phyloP scores from a whole-genome alignment of 2,888 invertebrate species.

The Scaeva pyrastri region DNA sequence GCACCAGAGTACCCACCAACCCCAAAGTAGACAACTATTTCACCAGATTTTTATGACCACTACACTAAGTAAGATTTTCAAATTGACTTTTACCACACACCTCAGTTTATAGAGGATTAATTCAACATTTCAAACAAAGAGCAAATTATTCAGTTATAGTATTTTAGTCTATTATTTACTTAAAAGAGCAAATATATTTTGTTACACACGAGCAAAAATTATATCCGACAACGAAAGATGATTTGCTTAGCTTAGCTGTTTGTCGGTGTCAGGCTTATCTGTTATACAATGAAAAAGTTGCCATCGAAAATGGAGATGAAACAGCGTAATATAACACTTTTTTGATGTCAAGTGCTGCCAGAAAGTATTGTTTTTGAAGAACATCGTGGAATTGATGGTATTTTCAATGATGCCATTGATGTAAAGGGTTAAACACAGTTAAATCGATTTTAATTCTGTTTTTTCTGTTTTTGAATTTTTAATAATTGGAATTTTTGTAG shows the following conservation, averaged over 20 bases:
- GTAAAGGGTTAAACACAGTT: too few relatives aligned
- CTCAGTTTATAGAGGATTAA: conserved; percentile 31
- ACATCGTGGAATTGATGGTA: background rate
- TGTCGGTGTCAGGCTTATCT: background rate
- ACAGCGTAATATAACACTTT: conserved; percentile 33
- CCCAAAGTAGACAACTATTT: background rate
- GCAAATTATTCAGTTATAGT: background rate
- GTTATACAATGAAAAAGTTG: conserved; percentile 1
- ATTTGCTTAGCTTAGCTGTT: background rate
- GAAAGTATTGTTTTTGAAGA: background rate
- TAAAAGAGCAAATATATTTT: background rate
- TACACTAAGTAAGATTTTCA: background rate
- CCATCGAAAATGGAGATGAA: background rate
- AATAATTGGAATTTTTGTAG: too few relatives aligned
- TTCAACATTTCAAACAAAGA: background rate
- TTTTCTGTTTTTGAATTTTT: too few relatives aligned
- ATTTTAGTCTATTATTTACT: background rate
- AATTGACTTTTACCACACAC: conserved; percentile 52
- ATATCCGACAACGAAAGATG: background rate
- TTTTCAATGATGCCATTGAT: background rate
- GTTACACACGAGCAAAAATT: conserved; percentile 2
- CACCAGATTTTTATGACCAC: too few relatives aligned
- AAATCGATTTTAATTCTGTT: too few relatives aligned
- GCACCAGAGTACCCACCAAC: background rate
- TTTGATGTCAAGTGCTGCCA: conserved; percentile 23